Conservation (phyloP, 2,888 invertebrate genomes). For the Quadroppia sp. region DNA sequence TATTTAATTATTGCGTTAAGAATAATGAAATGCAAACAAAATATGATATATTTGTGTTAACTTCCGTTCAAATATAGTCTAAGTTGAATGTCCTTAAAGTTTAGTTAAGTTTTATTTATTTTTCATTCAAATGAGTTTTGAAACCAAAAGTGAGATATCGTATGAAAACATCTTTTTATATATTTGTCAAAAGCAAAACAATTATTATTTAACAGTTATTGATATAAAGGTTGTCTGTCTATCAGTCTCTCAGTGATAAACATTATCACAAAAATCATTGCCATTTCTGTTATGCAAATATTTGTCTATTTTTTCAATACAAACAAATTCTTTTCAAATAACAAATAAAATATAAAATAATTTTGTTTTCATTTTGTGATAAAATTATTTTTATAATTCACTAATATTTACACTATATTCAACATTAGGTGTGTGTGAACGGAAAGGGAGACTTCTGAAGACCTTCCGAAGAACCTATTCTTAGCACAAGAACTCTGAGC, state of each 20-base stretch:
- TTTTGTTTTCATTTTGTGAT: background rate
- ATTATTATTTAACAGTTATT: background rate
- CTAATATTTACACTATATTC: background rate
- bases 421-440: background rate
- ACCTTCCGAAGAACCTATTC: background rate
- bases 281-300: slow-evolving; percentile 8
- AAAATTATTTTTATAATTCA: background rate
- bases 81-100: too few relatives aligned
- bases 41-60: too few relatives aligned
- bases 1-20: too few relatives aligned
- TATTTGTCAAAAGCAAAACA: background rate
- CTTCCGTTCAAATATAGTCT: too few relatives aligned
- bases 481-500: background rate
- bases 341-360: background rate
- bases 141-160: too few relatives aligned
- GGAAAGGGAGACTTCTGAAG: background rate
- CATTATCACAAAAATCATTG: background rate
- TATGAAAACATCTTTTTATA: background rate
- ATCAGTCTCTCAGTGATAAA: background rate
- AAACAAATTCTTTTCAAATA: too few relatives aligned
- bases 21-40: too few relatives aligned
- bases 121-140: too few relatives aligned
- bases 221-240: background rate
- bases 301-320: too few relatives aligned
- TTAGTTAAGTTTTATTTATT: background rate